Percentiles rank a stretch among this genome's conserved stretches.
Evolutionary conservation across 2,888 invertebrate genomes (phyloP).

Genomic region (Actias luna): DNA sequence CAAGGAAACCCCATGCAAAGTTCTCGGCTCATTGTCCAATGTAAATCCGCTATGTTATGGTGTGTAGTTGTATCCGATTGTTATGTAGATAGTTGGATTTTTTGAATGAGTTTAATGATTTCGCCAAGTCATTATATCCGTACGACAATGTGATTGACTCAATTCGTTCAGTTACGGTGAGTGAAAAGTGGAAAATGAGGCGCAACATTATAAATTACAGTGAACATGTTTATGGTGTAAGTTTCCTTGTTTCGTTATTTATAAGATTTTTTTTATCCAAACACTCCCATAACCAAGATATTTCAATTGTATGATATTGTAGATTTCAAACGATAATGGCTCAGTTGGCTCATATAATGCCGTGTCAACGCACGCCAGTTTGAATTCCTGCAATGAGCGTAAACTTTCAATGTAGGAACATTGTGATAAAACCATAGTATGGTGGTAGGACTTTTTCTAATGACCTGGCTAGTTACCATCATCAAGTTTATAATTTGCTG

Average conservation of each 20-base stretch:
- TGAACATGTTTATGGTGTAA: background rate
- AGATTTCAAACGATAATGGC: too few species aligned
- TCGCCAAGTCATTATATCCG: slow-evolving; percentile 18
- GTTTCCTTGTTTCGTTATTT: background rate
- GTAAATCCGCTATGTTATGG: slow-evolving; percentile 54
- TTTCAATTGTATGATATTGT: too few species aligned
- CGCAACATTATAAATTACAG: background rate
- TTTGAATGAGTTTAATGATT: slow-evolving; percentile 8
- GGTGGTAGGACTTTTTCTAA: too few species aligned
- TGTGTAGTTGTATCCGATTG: slow-evolving; percentile 47
- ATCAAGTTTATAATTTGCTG: too few species aligned
- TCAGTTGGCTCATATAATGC: too few species aligned
- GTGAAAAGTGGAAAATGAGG: slow-evolving; percentile 2
- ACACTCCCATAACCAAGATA: background rate
- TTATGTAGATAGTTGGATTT: slow-evolving; percentile 20
- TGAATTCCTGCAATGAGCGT: too few species aligned
- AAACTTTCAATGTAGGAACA: too few species aligned
- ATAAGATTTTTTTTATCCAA: background rate
- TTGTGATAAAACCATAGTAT: too few species aligned
- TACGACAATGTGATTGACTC: slow-evolving; percentile 9
- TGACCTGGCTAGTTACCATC: too few species aligned
- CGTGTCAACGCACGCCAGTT: too few species aligned
- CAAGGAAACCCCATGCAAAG: slow-evolving; percentile 59
- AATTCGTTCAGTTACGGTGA: background rate
- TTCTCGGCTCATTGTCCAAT: slow-evolving; percentile 52